A percentile compares a stretch with the other conserved stretches of the same genome.
phyloP scores from a whole-genome alignment of 2,888 invertebrate genomes.

The Hoplodrina blanda region DNA sequence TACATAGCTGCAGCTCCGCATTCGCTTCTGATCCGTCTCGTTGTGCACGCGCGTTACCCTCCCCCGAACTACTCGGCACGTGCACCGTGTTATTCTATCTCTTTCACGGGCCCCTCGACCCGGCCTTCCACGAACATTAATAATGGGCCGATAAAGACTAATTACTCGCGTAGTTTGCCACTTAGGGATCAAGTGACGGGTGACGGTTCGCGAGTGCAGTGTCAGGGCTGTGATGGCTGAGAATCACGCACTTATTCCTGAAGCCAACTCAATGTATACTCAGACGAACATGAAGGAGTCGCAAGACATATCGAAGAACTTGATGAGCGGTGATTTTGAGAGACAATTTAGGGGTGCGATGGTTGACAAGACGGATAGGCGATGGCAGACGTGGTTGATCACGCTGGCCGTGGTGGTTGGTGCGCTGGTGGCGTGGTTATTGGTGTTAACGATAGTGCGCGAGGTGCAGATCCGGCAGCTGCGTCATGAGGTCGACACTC shows the following conservation, averaged over 20 bases:
- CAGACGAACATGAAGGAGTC: slow-evolving; percentile 82
- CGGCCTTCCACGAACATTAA: slow-evolving; percentile 76
- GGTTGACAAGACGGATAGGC: slow-evolving; percentile 72
- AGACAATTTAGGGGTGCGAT: slow-evolving; percentile 78
- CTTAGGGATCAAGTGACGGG: slow-evolving; percentile 66
- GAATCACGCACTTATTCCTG: slow-evolving; percentile 83
- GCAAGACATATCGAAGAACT: slow-evolving; percentile 85
- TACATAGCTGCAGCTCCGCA: slow-evolving; percentile 66
- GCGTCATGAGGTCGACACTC: slow-evolving; percentile 80
- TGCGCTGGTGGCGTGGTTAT: slow-evolving; percentile 77
- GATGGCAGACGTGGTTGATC: slow-evolving; percentile 74
- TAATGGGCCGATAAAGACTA: slow-evolving; percentile 83
- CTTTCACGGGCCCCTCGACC: slow-evolving; percentile 64
- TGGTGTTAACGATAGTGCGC: slow-evolving; percentile 80
- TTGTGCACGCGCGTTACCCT: slow-evolving; percentile 73
- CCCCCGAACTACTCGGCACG: slow-evolving; percentile 68
- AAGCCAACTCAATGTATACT: slow-evolving; percentile 81
- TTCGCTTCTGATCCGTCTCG: slow-evolving; percentile 75
- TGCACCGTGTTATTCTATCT: slow-evolving; percentile 66
- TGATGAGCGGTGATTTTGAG: slow-evolving; percentile 87
- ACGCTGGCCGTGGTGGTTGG: slow-evolving; percentile 71
- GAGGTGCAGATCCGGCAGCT: slow-evolving; percentile 82
- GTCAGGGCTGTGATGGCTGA: slow-evolving; percentile 82
- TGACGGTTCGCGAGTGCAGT: slow-evolving; percentile 77
- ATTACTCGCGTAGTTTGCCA: slow-evolving; percentile 67